These are phyloP conservation scores for Brachyptera risi DNA, from an alignment of 2,888 invertebrate genomes.

Conservation along the genomic window DNA sequence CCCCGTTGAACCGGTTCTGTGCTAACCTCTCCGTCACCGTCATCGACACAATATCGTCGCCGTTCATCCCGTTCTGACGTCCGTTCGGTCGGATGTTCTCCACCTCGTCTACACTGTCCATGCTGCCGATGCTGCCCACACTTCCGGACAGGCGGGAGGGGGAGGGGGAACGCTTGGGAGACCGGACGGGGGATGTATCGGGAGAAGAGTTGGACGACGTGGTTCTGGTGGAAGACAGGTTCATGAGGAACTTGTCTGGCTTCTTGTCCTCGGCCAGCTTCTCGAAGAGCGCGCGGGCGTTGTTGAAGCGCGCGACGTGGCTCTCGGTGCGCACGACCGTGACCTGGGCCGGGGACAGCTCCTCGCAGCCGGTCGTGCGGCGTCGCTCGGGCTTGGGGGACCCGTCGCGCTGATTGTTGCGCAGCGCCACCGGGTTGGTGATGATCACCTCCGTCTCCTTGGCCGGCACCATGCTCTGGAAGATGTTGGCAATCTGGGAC, in stretches of 20 bases:
- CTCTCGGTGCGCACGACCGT: conserved; percentile 82
- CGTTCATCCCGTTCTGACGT: conserved; percentile 23
- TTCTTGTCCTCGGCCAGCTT: conserved; percentile 73
- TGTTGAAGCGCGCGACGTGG: conserved; percentile 86
- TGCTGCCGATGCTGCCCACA: not conserved
- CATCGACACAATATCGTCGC: conserved; percentile 24
- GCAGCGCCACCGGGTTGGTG: conserved; percentile 30
- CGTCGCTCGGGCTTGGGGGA: conserved; percentile 28
- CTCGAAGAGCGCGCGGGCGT: conserved; percentile 86
- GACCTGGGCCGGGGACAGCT: conserved; percentile 47
- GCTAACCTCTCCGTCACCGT: conserved; percentile 8
- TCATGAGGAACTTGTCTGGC: conserved; percentile 35
- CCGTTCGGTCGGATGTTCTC: conserved; percentile 20
- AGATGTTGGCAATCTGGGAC: conserved; percentile 87
- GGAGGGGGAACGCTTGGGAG: too few relatives aligned
- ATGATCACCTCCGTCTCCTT: conserved; percentile 39
- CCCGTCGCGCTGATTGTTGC: conserved; percentile 25
- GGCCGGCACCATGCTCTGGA: conserved; percentile 61
- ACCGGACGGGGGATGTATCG: conserved; percentile 40
- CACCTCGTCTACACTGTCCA: not conserved
- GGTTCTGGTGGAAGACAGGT: not conserved
- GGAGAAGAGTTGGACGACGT: conserved; percentile 21
- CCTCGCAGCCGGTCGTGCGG: conserved; percentile 11
- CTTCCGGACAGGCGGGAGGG: conserved; percentile 42
- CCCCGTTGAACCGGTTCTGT: conserved; percentile 11